Evolutionary conservation across 2,797 vertebrate species (phyloP).

Genomic region (Triplophysa bombifrons): DNA sequence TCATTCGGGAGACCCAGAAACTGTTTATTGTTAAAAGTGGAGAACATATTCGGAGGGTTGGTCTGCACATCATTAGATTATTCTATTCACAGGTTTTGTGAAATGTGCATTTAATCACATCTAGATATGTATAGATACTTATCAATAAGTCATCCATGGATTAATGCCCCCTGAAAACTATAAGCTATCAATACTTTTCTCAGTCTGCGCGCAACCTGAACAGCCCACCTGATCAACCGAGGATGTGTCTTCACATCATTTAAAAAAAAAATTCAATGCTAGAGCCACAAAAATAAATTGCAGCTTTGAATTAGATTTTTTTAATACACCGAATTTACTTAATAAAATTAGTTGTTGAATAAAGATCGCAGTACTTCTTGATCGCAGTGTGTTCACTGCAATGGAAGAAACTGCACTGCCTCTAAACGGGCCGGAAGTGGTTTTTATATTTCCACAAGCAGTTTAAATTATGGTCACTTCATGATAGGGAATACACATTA

Average conservation of each 20-base stretch:
- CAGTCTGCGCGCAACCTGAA: no score
- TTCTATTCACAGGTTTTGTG: no score
- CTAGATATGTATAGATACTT: background rate
- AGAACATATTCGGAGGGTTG: background rate
- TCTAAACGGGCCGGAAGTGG: background rate
- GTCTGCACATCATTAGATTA: background rate
- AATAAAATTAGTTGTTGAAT: no score
- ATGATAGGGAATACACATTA: background rate
- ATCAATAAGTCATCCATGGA: background rate
- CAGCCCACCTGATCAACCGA: background rate
- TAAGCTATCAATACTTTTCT: background rate
- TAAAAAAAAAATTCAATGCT: no score
- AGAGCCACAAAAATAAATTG: no score
- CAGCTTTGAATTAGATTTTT: no score
- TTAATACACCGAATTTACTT: no score
- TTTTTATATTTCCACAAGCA: background rate
- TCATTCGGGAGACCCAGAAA: background rate
- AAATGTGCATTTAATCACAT: no score
- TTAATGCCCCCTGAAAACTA: background rate
- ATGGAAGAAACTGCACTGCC: background rate
- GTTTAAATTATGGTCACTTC: background rate
- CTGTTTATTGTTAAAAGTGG: background rate
- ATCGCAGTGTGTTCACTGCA: no score
- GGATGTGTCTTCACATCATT: no score
- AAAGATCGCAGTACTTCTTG: no score